These are phyloP conservation scores for Orchesella cincta DNA, from an alignment of 1,140 invertebrate genomes.

Conservation along the genomic window DNA sequence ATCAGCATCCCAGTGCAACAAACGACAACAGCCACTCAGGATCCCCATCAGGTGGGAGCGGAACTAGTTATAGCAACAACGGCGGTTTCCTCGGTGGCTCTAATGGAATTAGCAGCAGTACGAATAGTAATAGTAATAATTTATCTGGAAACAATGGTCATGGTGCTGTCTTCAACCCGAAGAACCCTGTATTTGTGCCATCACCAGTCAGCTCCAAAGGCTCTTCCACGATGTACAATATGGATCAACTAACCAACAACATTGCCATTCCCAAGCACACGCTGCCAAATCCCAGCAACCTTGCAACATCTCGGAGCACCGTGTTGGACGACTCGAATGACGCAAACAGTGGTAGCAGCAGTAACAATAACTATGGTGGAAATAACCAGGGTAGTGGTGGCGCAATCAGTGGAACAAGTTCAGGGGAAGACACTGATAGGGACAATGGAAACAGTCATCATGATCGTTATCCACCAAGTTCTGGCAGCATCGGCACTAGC, in stretches of 20 bases:
- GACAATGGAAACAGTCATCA: conserved; percentile 34
- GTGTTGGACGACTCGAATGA: conserved; percentile 33
- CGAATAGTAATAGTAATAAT: background rate
- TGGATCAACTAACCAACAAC: conserved; percentile 52
- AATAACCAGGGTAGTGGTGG: conserved; percentile 29
- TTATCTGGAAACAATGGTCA: background rate
- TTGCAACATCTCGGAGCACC: conserved; percentile 49
- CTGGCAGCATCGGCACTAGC: conserved; percentile 33
- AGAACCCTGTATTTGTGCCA: conserved; percentile 49
- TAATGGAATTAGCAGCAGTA: conserved; percentile 17
- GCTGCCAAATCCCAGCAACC: conserved; percentile 49
- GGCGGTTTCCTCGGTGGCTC: conserved; percentile 9
- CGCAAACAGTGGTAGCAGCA: background rate
- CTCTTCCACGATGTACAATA: conserved; percentile 49
- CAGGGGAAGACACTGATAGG: conserved; percentile 26
- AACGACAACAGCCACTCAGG: background rate
- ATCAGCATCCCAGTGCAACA: background rate
- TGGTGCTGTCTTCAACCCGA: conserved; percentile 44
- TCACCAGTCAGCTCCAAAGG: conserved; percentile 48
- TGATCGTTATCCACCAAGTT: conserved; percentile 37
- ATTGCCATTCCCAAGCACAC: conserved; percentile 51
- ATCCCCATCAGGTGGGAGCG: conserved; percentile 17
- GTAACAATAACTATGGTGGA: background rate
- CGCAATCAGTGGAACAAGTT: conserved; percentile 2
- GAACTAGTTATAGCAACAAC: too few relatives aligned